These are phyloP conservation scores for Drosophila testacea DNA, from an alignment of 2,888 invertebrate species.

Conservation along the genomic window DNA sequence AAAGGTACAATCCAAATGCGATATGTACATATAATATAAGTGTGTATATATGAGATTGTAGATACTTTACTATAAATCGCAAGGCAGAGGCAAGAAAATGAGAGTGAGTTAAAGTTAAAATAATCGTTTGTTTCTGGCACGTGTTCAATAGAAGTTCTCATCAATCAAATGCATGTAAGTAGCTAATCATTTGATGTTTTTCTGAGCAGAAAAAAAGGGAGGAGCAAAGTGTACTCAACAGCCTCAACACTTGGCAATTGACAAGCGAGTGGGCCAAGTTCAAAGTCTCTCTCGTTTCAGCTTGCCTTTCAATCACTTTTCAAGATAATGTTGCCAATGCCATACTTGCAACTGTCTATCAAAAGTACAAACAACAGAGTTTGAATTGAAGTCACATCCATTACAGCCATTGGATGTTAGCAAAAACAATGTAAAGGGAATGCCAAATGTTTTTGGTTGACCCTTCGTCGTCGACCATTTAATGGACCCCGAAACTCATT, in stretches of 20 bases:
- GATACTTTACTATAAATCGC: background rate
- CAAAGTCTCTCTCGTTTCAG: conserved; percentile 6
- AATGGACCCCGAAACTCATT: conserved; percentile 27
- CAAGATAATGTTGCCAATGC: conserved; percentile 1
- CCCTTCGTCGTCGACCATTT: conserved; percentile 5
- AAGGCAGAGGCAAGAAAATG: background rate
- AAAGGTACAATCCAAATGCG: background rate
- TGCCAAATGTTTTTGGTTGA: conserved; percentile 19
- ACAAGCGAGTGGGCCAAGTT: conserved; percentile 18
- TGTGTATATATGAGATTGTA: background rate
- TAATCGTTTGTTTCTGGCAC: conserved; percentile 25
- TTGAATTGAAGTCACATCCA: conserved; percentile 24
- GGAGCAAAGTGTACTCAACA: background rate
- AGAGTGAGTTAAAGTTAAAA: background rate
- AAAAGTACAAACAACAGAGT: conserved; percentile 15
- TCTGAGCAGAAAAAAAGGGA: background rate
- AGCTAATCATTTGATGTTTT: conserved; percentile 58
- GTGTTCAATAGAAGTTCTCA: conserved; percentile 39
- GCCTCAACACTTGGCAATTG: conserved; percentile 23
- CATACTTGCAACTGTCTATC: conserved; percentile 41
- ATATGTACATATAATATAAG: background rate
- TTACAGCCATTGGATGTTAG: conserved; percentile 30
- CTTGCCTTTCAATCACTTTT: conserved; percentile 41
- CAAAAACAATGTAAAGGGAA: conserved; percentile 29
- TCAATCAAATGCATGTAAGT: conserved; percentile 50